Evolutionary conservation across 2,797 vertebrate species (phyloP).

Genomic region (Pseudopleuronectes americanus): DNA sequence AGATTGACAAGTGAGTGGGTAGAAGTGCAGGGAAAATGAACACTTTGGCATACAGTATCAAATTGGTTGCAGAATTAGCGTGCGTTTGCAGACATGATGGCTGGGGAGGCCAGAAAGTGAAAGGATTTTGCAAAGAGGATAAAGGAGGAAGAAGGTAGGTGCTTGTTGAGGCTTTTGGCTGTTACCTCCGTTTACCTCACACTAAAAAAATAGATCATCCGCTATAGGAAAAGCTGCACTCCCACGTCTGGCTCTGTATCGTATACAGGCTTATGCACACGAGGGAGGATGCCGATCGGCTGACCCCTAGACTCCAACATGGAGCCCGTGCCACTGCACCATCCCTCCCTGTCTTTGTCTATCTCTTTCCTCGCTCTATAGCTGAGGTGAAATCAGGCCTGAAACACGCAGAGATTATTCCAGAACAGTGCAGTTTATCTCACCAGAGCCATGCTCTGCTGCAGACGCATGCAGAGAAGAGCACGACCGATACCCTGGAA

Average conservation of each 20-base stretch:
- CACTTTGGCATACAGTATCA: slow-evolving; percentile 51
- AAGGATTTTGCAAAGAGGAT: slow-evolving; percentile 62
- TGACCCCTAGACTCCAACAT: slow-evolving; percentile 15
- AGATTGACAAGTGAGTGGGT: slow-evolving; percentile 71
- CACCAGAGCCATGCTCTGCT: slow-evolving; percentile 45
- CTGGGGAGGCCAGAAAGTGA: slow-evolving; percentile 46
- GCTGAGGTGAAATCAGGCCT: slow-evolving; percentile 59
- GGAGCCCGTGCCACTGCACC: slow-evolving; percentile 24
- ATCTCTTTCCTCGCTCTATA: slow-evolving; percentile 21
- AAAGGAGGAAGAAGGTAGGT: slow-evolving; percentile 43
- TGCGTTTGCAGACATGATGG: slow-evolving; percentile 46
- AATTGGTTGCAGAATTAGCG: slow-evolving; percentile 66
- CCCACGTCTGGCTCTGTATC: slow-evolving; percentile 23
- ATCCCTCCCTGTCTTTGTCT: slow-evolving; percentile 32
- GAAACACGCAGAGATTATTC: slow-evolving; percentile 66
- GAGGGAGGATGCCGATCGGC: slow-evolving; percentile 11
- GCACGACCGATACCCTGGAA: slow-evolving; percentile 14
- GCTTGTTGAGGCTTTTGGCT: slow-evolving; percentile 41
- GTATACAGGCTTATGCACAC: slow-evolving; percentile 14
- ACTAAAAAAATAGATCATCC: slow-evolving; percentile 45
- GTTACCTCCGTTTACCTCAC: slow-evolving; percentile 55
- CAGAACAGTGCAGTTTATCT: slow-evolving; percentile 62
- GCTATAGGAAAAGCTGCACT: slow-evolving; percentile 38
- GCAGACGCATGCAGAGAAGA: slow-evolving; percentile 43
- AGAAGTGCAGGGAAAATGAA: slow-evolving; percentile 64